These are phyloP conservation scores for Anser cygnoides DNA, from an alignment of 2,113 vertebrate species.

Conservation along the genomic window DNA sequence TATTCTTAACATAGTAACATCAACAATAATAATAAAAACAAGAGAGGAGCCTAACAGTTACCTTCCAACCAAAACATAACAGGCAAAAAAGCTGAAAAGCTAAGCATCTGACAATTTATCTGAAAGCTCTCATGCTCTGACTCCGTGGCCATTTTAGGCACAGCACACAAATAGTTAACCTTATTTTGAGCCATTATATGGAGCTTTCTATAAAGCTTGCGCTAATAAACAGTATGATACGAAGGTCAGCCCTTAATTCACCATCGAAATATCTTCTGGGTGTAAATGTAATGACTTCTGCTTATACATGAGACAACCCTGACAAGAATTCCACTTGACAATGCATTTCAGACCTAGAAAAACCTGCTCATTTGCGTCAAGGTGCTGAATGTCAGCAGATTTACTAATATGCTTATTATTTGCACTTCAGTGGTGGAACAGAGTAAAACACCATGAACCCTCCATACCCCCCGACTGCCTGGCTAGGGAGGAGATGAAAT, in stretches of 20 bases:
- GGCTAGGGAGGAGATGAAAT: background rate
- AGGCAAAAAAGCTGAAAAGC: constrained; percentile 25
- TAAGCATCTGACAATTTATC: background rate
- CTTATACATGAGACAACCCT: constrained; percentile 13
- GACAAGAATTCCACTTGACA: constrained; percentile 43
- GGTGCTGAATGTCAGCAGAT: constrained; percentile 23
- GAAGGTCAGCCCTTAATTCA: constrained; percentile 54
- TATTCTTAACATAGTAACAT: background rate
- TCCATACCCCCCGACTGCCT: background rate
- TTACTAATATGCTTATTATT: constrained; percentile 38
- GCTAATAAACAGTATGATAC: constrained; percentile 42
- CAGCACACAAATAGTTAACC: constrained; percentile 39
- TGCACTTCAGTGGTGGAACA: background rate
- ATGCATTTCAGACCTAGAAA: constrained; percentile 30
- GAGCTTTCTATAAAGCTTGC: constrained; percentile 28
- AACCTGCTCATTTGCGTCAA: constrained; percentile 3
- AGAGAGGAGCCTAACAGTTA: background rate
- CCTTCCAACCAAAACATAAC: background rate
- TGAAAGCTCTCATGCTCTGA: background rate
- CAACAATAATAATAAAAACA: background rate
- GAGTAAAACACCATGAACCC: background rate
- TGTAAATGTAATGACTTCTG: constrained; percentile 45
- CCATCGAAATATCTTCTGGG: constrained; percentile 51
- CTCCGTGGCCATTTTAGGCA: background rate
- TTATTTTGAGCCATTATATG: constrained; percentile 27